Evolutionary conservation across 64 coral and sea anemone species (phyloP).

Genomic region (Dendronephthya gigantea): DNA sequence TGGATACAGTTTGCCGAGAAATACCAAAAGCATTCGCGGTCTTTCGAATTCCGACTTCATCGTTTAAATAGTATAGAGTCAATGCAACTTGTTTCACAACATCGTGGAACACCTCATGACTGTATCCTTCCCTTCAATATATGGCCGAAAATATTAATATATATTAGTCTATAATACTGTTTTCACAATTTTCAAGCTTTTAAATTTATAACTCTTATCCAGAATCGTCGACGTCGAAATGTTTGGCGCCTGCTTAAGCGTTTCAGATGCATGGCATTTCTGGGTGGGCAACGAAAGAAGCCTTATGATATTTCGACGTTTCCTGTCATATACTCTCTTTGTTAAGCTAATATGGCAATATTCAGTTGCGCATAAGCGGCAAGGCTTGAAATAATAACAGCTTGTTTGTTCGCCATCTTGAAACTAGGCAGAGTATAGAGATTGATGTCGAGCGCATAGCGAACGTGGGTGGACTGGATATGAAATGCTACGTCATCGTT

Average conservation of each 20-base stretch:
- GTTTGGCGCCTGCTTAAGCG: not conserved
- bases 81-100: conserved; percentile 29
- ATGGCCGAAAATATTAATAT: conserved; percentile 3
- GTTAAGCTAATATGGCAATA: conserved; percentile 9
- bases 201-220: conserved; percentile 1
- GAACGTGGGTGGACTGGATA: not conserved
- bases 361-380: conserved; percentile 17
- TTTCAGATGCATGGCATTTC: not conserved
- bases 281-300: not conserved
- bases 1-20: conserved; percentile 15
- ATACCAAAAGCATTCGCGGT: conserved; percentile 26
- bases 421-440: not conserved
- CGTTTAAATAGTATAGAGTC: conserved; percentile 28
- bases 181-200: not conserved
- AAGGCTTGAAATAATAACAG: conserved; percentile 23
- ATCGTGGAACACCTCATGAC: conserved; percentile 16
- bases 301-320: conserved; percentile 13
- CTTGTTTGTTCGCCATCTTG: conserved; percentile 29
- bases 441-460: not conserved
- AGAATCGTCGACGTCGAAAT: conserved; percentile 27
- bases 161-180: not conserved
- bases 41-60: conserved; percentile 14
- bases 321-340: conserved; percentile 11
- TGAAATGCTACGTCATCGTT: not conserved
- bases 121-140: conserved; percentile 16